Base-by-base conservation (phyloP, 35 echinoderm and acorn worm genomes). In the Eucidaris tribuloides region DNA sequence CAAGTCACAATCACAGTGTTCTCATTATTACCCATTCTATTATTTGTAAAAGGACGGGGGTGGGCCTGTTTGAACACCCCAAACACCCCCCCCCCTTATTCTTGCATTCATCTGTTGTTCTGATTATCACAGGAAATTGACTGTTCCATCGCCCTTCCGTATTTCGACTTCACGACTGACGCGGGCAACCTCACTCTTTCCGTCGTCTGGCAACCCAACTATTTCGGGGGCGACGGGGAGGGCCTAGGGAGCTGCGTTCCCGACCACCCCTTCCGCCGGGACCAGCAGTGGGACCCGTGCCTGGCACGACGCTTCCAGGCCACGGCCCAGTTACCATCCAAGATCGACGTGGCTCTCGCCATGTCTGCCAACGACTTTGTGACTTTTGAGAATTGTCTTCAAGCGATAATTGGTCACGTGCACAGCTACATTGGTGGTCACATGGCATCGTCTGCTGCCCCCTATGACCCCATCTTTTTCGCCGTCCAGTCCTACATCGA, bases 151-250 rank as follows among this genome's bases (percentile, higher is more conserved):
- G 79, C 96, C 11, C 87, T 99, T 0, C 96, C 96, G 2, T 99
- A 99, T 60, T 99, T 89, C 82, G 96, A 99, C 55, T 99, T 99
- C 55, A 99, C 96, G 14, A 93, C 87, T 0, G 96, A 99, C 50
- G 77, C 87, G 22, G 60, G 79, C 23, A 87, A 99, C 59, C 58
- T 99, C 22, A 86, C 91, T 32, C 61, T 55, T 45, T 78, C 96
- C 14, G 50, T 99, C 61, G 79, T 93, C 45, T 99, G 90, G 90
- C 96, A 99, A 41, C 90, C 96, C 7, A 99, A 99, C 64, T 99
- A 93, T 41, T 99, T 99, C 85, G 96, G 96, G 20, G 96, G 96
- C 17, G 83, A 93, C 74, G 91, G 91, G 0, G 65, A 80, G 11
- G 87, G 83, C 0, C 38, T 25, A 0, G 84, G 79, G 1, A 52